Percentiles rank a stretch among this genome's conserved stretches.
Conservation (phyloP, 2,113 vertebrate species). For the Megalops atlanticus region DNA sequence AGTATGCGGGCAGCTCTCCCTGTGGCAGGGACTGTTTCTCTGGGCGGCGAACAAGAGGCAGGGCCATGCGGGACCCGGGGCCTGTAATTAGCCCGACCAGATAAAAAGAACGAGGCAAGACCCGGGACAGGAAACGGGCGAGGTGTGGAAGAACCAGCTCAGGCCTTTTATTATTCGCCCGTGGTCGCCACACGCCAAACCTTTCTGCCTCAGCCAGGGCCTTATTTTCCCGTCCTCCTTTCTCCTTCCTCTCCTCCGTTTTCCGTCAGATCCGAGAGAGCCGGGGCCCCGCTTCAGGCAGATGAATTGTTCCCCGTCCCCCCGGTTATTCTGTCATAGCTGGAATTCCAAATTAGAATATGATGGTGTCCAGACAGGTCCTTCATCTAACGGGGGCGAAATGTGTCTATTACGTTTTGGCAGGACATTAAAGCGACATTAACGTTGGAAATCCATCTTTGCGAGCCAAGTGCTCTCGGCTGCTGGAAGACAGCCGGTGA, state of each 20-base stretch:
- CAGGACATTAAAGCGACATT: constrained; percentile 34
- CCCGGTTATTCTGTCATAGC: constrained; percentile 23
- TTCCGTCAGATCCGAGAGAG: neutral
- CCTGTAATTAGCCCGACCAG: constrained; percentile 15
- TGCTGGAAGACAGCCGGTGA: constrained; percentile 45
- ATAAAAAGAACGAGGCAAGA: neutral
- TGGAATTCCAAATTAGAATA: constrained; percentile 27
- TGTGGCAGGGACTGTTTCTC: neutral
- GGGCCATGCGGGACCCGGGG: neutral
- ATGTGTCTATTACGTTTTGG: constrained; percentile 39
- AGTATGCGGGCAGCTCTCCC: neutral
- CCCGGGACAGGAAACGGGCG: neutral
- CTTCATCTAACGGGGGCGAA: constrained; percentile 41
- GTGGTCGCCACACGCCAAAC: neutral
- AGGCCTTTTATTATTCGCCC: neutral
- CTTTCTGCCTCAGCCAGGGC: neutral
- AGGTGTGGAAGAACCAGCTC: neutral
- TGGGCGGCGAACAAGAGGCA: neutral
- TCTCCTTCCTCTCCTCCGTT: neutral
- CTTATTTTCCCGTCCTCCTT: constrained; percentile 21
- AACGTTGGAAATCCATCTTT: constrained; percentile 46
- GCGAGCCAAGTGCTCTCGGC: constrained; percentile 45
- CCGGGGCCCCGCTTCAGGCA: neutral
- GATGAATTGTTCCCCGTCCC: neutral
- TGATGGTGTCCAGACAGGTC: constrained; percentile 31